These are phyloP conservation scores for Drosophila pseudoananassae DNA, from an alignment of 1,140 invertebrate species.

Conservation along the genomic window DNA sequence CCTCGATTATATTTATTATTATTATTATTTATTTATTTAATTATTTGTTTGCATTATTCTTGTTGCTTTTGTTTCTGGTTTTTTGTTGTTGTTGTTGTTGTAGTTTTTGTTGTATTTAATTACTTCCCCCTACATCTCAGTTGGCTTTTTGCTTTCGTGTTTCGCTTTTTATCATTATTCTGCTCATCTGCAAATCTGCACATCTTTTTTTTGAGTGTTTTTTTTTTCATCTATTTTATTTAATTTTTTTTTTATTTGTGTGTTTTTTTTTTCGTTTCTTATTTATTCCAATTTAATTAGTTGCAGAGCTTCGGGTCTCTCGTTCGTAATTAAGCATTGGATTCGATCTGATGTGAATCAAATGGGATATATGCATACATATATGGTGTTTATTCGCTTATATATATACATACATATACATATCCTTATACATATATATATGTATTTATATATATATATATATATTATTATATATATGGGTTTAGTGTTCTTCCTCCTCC, in stretches of 20 bases:
- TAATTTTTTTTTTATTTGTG: slow-evolving; percentile 32
- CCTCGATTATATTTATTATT: slow-evolving; percentile 29
- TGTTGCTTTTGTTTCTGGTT: slow-evolving; percentile 41
- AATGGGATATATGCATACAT: slow-evolving; percentile 51
- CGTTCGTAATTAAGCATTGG: slow-evolving; percentile 40
- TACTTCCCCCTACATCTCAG: slow-evolving; percentile 20
- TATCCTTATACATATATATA: slow-evolving; percentile 13
- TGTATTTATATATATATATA: slow-evolving; percentile 16
- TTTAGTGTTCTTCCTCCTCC: slow-evolving; percentile 13
- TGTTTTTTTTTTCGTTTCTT: slow-evolving; percentile 24
- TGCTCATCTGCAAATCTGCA: slow-evolving; percentile 18
- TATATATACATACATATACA: slow-evolving; percentile 32
- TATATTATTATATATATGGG: slow-evolving; percentile 14
- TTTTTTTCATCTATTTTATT: slow-evolving; percentile 40
- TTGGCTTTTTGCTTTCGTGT: slow-evolving; percentile 25
- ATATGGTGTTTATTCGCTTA: slow-evolving; percentile 41
- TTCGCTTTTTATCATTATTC: slow-evolving; percentile 33
- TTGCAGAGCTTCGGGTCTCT: slow-evolving; percentile 44
- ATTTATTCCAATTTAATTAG: slow-evolving; percentile 48
- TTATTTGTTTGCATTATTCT: slow-evolving; percentile 29
- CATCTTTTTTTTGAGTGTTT: slow-evolving; percentile 24
- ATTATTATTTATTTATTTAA: slow-evolving; percentile 5
- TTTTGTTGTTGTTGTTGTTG: slow-evolving; percentile 44
- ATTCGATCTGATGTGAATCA: slow-evolving; percentile 54
- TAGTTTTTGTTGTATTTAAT: slow-evolving; percentile 36